Evolutionary conservation across 2,113 vertebrate species (phyloP), one percentile per base, ranked within the genome.

Genomic region (Ceuthmochares aereus): DNA sequence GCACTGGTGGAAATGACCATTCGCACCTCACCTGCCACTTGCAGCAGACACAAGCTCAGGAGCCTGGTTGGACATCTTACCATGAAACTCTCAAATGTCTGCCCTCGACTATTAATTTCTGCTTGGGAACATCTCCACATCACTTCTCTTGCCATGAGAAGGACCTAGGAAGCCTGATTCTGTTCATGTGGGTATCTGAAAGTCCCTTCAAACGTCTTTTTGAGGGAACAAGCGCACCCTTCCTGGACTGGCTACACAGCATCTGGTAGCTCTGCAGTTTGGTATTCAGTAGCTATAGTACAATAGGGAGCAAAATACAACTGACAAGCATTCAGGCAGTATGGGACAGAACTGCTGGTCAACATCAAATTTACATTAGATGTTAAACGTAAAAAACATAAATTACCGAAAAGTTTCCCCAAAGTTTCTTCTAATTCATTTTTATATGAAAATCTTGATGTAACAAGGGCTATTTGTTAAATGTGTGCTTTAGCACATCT

Each of bases 1-100:
- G 68, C 55, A 3, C 40, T 3, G 8, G 32, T n/a, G 62, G 20
- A 4, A 56, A 15, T 29, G 34, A 4, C 7, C 0, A 0, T 4
- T n/a, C 0, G 3, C 5, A 1, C 12, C 66, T 55, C 75, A 30
- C 19, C 72, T 49, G 45, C 42, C 20, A 1, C n/a, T 5, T 29
- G 49, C 34, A 34, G 22, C 1, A 13, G 5, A 12, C 13, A 13
- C 40, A 20, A 37, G 34, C 32, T 64, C 42, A 9, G 72, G 7
- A 89, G 42, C 42, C 68, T 25, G 18, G 10, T 47, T 63, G 52
- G 55, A 29, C 10, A 4, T 32, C 60, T 78, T 60, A 26, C 36
- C 27, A 34, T 2, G 3, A 40, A 69, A 8, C 51, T 43, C 56
- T 40, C 78, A 19, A 29, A 23, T 36, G 58, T 62, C 58, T 64